Base-by-base conservation (phyloP, 1,140 invertebrate species). In the Drosophila lowei region DNA sequence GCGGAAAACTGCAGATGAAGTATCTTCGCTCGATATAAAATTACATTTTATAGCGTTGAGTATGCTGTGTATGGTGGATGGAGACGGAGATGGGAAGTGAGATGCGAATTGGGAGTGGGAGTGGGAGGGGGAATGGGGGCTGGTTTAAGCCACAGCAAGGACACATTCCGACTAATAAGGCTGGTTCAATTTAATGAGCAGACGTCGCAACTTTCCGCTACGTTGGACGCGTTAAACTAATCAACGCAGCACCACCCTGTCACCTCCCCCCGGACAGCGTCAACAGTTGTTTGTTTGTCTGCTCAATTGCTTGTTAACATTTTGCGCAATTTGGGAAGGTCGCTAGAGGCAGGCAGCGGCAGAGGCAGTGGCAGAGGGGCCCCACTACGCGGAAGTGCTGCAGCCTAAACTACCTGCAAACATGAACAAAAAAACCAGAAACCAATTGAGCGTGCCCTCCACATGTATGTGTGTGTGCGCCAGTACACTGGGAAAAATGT, bases 231-330 rank as follows among this genome's bases (percentile, higher is more conserved):
- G 83, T 86, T 88, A 89, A 88, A 88, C 83, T 88, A 88, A 88
- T 88, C 83, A 88, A 88, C 79, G 78, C 63, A 64, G 53, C 50
- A 60, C 56, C 62, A 54, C 52, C 38, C 62, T 15, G 34, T 16
- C 21, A 18, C 21, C 15, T 11, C 38, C 50, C 23, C 41, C 58
- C 41, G 38, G 28, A 28, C 16, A 41, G 63, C 72, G 30, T 56
- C 60, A 75, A 88, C 74, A 83, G 72, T 83, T 83, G 84, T 88
- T 88, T 88, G 83, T 84, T 88, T 83, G 83, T 89, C 75, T 88
- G 83, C 83, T 88, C 83, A 88, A 88, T 88, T 88, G 84, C 83
- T 88, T 88, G 83, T 88, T 88, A 88, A 88, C 83, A 88, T 88
- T 88, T 86, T 88, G 75, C 67, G 84, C 83, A 88, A 88, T 88